Conservation (phyloP, 2,797 vertebrate genomes). For the Gadopsis bispinosus region DNA sequence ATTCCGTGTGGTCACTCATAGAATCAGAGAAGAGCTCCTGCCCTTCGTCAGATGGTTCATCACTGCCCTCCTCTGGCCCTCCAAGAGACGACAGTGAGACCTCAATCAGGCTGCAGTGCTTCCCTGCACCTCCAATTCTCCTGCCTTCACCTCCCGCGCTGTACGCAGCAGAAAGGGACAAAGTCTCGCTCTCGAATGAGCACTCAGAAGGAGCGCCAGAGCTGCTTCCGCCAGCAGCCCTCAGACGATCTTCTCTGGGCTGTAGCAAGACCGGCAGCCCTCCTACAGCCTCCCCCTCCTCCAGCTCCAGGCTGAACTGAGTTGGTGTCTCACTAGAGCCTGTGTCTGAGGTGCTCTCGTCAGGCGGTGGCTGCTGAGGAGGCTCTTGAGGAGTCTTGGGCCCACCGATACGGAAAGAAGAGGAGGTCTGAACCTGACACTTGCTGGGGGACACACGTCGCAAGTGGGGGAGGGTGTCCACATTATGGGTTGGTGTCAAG, state of each 20-base stretch:
- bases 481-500: slow-evolving; percentile 88
- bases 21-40: slow-evolving; percentile 87
- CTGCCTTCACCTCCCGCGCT: slow-evolving; percentile 52
- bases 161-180: slow-evolving; percentile 74
- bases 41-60: slow-evolving; percentile 79
- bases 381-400: slow-evolving; percentile 74
- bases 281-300: slow-evolving; percentile 47
- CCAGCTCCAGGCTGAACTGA: slow-evolving; percentile 83
- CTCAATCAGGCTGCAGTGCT: slow-evolving; percentile 79
- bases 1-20: slow-evolving; percentile 86
- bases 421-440: slow-evolving; percentile 90
- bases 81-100: slow-evolving; percentile 82
- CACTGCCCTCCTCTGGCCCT: slow-evolving; percentile 70
- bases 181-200: slow-evolving; percentile 84
- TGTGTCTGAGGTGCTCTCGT: slow-evolving; percentile 81
- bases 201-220: slow-evolving; percentile 85
- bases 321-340: slow-evolving; percentile 84
- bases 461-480: slow-evolving; percentile 92
- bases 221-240: slow-evolving; percentile 73
- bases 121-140: slow-evolving; percentile 40
- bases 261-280: slow-evolving; percentile 35
- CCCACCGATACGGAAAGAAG: slow-evolving; percentile 88
- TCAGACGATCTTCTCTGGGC: slow-evolving; percentile 12
- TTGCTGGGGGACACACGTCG: slow-evolving; percentile 92
- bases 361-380: slow-evolving; percentile 54